Evolutionary conservation across 1,140 invertebrate genomes (phyloP), one percentile per base, ranked within the genome.

Genomic region (Drosophila sulfurigaster): DNA sequence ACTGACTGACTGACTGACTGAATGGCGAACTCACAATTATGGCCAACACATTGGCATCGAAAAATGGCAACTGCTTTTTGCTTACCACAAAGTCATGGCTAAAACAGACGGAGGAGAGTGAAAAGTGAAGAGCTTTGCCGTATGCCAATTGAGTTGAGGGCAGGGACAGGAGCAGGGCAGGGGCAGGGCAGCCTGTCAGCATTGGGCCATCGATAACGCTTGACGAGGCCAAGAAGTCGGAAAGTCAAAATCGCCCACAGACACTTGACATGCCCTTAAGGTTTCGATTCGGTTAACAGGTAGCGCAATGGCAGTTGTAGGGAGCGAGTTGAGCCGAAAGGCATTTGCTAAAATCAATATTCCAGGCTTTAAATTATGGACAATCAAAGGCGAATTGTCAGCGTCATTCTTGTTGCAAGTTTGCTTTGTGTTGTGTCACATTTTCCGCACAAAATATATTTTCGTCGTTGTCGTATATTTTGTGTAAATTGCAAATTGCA

Each of bases 331-430:
- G 51, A 7, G 5, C 15, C 7, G 16, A 16, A 32, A 43, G 10
- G 32, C 8, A 28, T 5, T 20, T 45, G 32, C 13, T 15, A 48
- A 57, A 75, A 75, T 75, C 72, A 69, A 75, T 75, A 75, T 41
- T 49, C n/a, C 57, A 46, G 8, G 32, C 57, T 69, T 69, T 75
- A 75, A 69, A 75, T 62, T 56, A 62, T 75, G 72, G 41, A 75
- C 57, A 57, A 69, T 75, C 46, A 56, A 54, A 6, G 65, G 20
- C 20, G 43, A 68, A 69, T 74, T 62, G 32, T 60, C 15, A 30
- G 25, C 35, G 51, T 41, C 32, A 10, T 46, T n/a, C 8, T 41
- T 30, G 11, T 10, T 66, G n/a, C 16, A 15, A 25, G 3, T 13
- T 57, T 3, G 20, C 20, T 25, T 25, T 25, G 20, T 25, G 20